Conservation (phyloP, 2,113 vertebrate genomes). For the Mystacornis crossleyi region DNA sequence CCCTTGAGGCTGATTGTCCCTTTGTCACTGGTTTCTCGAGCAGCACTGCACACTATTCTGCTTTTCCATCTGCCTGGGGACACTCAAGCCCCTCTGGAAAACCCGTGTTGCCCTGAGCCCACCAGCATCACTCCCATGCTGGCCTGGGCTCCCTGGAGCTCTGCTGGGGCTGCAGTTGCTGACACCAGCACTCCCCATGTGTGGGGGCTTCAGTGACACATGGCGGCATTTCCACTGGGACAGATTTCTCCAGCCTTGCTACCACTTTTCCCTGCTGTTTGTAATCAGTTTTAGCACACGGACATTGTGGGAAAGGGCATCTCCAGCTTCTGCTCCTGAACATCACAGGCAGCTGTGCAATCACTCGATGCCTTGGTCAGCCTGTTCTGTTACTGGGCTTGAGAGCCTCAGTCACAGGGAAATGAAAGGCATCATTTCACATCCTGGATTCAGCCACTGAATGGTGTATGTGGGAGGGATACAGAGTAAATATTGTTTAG, state of each 20-base stretch:
- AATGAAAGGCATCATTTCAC: not conserved
- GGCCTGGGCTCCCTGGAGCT: not conserved
- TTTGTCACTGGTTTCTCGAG: accelerated
- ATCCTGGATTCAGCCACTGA: not conserved
- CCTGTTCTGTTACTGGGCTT: not conserved
- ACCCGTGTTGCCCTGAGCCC: not conserved
- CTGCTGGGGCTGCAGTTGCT: not conserved
- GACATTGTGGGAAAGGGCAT: not conserved
- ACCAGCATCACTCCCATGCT: not conserved
- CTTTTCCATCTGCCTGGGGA: not conserved
- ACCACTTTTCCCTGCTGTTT: accelerated
- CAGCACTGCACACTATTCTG: not conserved
- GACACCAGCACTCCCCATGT: accelerated
- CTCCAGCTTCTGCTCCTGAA: not conserved
- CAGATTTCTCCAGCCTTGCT: not conserved
- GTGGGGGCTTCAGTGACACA: accelerated
- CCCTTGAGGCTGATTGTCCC: not conserved
- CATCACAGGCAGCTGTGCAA: not conserved
- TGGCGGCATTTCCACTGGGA: accelerated
- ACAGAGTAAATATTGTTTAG: not conserved
- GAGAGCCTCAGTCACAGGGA: not conserved
- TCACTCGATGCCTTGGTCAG: accelerated
- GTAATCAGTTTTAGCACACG: accelerated
- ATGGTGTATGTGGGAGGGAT: not conserved
- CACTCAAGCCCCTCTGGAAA: not conserved